These are phyloP conservation scores for Gambusia holbrooki DNA, from an alignment of 2,113 vertebrate species.

Conservation along the genomic window DNA sequence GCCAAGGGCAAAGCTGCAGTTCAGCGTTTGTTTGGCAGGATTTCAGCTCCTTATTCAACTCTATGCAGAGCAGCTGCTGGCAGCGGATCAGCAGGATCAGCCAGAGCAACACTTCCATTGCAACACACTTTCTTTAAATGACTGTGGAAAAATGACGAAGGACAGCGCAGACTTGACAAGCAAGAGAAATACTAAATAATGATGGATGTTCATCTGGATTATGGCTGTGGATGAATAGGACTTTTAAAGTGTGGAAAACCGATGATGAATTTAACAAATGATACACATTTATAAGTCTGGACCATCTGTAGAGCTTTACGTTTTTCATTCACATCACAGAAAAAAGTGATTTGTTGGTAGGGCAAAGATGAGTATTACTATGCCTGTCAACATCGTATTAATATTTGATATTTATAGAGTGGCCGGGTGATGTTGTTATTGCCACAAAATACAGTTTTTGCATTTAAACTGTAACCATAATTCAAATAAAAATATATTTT, in stretches of 20 bases:
- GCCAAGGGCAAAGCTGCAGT: conserved; percentile 57
- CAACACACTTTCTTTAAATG: conserved; percentile 57
- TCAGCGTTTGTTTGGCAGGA: conserved; percentile 59
- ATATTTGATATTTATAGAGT: not conserved
- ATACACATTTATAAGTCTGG: too few relatives aligned
- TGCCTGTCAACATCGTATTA: not conserved
- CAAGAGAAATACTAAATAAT: conserved; percentile 19
- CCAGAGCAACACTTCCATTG: conserved; percentile 13
- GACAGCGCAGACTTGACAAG: conserved; percentile 12
- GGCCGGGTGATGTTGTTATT: too few relatives aligned
- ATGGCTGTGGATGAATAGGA: not conserved
- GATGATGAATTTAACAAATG: not conserved
- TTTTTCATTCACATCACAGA: not conserved
- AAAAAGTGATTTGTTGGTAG: not conserved
- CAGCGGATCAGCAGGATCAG: conserved; percentile 45
- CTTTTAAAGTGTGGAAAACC: not conserved
- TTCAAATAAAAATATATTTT: too few relatives aligned
- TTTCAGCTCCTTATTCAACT: conserved; percentile 56
- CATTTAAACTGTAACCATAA: too few relatives aligned
- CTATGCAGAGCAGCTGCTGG: conserved; percentile 59
- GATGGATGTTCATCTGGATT: not conserved
- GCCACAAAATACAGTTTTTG: too few relatives aligned
- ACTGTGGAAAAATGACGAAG: conserved; percentile 33
- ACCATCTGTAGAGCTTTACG: not conserved
- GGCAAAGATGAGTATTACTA: not conserved